Evolutionary conservation across 2,797 vertebrate species (phyloP).

Genomic region (Sandelia bainsii): DNA sequence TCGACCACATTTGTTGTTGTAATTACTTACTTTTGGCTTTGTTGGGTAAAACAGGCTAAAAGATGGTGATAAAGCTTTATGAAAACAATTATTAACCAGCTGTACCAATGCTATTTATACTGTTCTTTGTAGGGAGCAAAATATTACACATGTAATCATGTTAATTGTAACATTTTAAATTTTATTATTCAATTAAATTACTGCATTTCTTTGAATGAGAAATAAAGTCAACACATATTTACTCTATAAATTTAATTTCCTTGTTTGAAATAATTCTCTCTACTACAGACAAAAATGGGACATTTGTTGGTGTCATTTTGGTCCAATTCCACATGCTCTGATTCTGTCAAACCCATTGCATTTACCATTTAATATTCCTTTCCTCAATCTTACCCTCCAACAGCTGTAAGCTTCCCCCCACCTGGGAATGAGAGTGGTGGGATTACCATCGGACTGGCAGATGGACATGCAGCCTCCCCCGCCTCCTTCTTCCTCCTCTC

Average conservation of each 20-base stretch:
- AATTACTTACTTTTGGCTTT: background rate
- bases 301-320: background rate
- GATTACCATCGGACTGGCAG: conserved; percentile 57
- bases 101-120: background rate
- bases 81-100: conserved; percentile 22
- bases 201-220: conserved; percentile 9
- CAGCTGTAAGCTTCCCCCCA: conserved; percentile 54
- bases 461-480: conserved; percentile 43
- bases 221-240: conserved; percentile 46
- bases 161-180: conserved; percentile 18
- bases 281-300: background rate
- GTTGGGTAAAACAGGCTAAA: background rate
- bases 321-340: background rate
- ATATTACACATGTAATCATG: conserved; percentile 33
- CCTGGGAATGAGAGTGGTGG: conserved; percentile 46
- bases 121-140: conserved; percentile 12
- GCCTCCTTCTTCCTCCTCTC: background rate
- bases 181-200: conserved; percentile 28
- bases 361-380: conserved; percentile 25
- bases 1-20: background rate
- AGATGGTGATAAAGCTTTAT: conserved; percentile 1
- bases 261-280: background rate
- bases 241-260: background rate
- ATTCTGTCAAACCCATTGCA: conserved; percentile 16
- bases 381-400: conserved; percentile 24